Evolutionary conservation across 2,888 invertebrate species (phyloP).

Genomic region (Tiliacea aurago): DNA sequence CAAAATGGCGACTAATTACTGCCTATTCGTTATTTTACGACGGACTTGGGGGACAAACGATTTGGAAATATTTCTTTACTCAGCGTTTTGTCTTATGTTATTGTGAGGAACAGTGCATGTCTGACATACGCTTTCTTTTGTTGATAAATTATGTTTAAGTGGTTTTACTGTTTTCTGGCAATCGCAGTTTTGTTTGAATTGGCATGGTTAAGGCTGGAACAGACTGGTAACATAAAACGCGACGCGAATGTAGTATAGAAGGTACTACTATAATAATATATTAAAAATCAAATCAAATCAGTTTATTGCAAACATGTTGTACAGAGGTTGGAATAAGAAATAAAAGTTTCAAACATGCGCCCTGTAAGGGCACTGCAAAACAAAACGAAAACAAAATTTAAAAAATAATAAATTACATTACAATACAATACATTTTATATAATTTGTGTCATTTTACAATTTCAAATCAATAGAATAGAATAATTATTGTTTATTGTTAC

Average conservation of each 20-base stretch:
- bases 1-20: conserved; percentile 73
- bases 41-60: conserved; percentile 63
- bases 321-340: no score
- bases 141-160: conserved; percentile 54
- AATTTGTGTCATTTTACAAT: no score
- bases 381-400: no score
- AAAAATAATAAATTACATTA: no score
- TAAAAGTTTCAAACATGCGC: no score
- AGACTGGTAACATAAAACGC: neutral
- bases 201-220: conserved; percentile 10
- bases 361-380: no score
- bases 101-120: conserved; percentile 54
- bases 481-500: no score
- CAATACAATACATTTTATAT: no score
- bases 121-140: conserved; percentile 66
- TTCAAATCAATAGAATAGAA: no score
- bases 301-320: no score
- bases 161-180: conserved; percentile 34
- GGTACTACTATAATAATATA: no score
- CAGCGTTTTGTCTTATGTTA: conserved; percentile 56
- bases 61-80: conserved; percentile 63
- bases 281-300: no score
- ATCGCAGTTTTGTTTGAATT: conserved; percentile 14
- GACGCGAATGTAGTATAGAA: neutral
- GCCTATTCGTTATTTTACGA: conserved; percentile 67